Evolutionary conservation across 2,113 vertebrate species (phyloP).

Genomic region (Tiliqua scincoides): DNA sequence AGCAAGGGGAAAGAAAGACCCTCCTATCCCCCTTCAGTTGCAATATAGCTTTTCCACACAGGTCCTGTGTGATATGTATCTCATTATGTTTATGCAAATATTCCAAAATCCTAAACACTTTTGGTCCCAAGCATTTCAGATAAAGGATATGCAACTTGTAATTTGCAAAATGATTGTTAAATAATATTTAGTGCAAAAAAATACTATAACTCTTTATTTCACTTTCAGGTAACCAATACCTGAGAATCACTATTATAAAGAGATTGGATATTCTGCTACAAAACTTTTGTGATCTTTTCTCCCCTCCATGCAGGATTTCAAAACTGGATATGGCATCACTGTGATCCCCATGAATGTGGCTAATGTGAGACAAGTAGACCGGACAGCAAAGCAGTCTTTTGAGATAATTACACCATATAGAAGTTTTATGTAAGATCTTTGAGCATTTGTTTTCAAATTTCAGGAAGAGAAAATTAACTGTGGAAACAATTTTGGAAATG

Average conservation of each 20-base stretch:
- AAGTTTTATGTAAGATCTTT: conserved; percentile 88
- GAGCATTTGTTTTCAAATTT: neutral
- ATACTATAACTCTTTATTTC: neutral
- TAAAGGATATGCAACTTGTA: neutral
- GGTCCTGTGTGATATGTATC: too few relatives aligned
- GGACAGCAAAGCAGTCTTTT: conserved; percentile 82
- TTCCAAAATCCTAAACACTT: too few relatives aligned
- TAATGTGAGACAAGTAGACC: conserved; percentile 86
- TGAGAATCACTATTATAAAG: neutral
- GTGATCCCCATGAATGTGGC: conserved; percentile 90
- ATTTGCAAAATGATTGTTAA: neutral
- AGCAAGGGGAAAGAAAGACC: too few relatives aligned
- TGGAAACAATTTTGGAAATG: neutral
- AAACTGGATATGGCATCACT: conserved; percentile 87
- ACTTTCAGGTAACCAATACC: neutral
- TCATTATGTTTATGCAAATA: too few relatives aligned
- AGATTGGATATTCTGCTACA: neutral
- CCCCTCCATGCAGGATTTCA: conserved; percentile 84
- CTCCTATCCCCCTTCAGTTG: too few relatives aligned
- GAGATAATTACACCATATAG: conserved; percentile 98
- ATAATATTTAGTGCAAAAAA: neutral
- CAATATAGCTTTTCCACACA: too few relatives aligned
- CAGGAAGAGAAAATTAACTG: neutral
- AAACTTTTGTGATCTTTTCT: neutral
- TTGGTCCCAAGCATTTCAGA: too few relatives aligned